Conservation (phyloP, 1,140 invertebrate genomes). For the Diuraphis noxia region DNA sequence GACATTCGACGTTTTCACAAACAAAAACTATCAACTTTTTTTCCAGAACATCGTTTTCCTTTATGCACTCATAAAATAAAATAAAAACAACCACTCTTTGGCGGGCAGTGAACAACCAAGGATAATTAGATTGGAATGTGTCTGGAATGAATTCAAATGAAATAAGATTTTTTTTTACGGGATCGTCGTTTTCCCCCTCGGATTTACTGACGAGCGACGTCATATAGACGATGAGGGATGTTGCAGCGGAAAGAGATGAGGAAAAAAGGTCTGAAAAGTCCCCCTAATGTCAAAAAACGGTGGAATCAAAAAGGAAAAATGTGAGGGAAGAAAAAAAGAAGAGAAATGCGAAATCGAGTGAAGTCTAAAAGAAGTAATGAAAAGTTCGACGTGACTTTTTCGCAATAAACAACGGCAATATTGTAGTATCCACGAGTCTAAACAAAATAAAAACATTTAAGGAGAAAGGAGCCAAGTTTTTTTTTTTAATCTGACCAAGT, state of each 20-base stretch:
- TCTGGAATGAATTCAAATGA: conserved; percentile 35
- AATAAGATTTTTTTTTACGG: conserved; percentile 19
- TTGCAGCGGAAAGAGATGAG: background rate
- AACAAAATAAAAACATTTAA: conserved; percentile 35
- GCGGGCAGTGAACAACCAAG: conserved; percentile 15
- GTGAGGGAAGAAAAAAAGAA: background rate
- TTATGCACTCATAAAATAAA: conserved; percentile 1
- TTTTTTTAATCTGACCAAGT: conserved; percentile 34
- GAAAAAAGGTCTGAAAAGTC: conserved; percentile 28
- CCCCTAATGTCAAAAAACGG: conserved; percentile 17
- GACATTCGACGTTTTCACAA: background rate
- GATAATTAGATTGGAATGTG: conserved; percentile 47
- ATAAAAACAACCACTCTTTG: conserved; percentile 8
- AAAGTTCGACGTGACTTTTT: conserved; percentile 50
- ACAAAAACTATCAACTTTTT: background rate
- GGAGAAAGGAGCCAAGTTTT: background rate
- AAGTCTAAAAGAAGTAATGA: conserved; percentile 43
- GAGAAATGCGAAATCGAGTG: conserved; percentile 43
- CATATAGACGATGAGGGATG: background rate
- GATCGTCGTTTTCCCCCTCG: background rate
- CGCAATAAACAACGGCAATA: conserved; percentile 42
- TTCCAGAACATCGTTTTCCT: background rate
- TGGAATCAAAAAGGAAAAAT: conserved; percentile 9
- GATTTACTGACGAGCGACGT: conserved; percentile 27
- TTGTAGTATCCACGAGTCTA: conserved; percentile 23